Percentiles rank a stretch among this genome's conserved stretches.
These are phyloP conservation scores for Hydrotaea cyrtoneurina DNA, from an alignment of 2,888 invertebrate genomes.

Conservation along the genomic window DNA sequence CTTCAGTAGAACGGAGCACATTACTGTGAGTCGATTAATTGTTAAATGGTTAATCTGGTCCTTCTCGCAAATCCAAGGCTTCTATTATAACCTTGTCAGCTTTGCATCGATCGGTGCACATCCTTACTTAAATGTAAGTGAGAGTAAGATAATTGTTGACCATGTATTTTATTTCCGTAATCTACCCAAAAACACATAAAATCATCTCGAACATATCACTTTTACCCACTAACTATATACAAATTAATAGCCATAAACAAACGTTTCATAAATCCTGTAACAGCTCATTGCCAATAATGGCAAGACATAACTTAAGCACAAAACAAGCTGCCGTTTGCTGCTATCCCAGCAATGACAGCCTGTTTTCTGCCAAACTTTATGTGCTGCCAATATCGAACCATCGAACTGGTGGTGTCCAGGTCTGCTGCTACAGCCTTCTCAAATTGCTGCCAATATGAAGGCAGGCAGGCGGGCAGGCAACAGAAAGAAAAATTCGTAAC, in stretches of 20 bases:
- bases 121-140: too few relatives aligned
- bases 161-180: too few relatives aligned
- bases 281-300: constrained; percentile 65
- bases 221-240: background rate
- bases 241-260: constrained; percentile 40
- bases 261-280: constrained; percentile 59
- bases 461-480: background rate
- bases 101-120: too few relatives aligned
- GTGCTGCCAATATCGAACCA: background rate
- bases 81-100: too few relatives aligned
- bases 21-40: too few relatives aligned
- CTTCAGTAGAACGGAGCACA: too few relatives aligned
- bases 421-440: constrained; percentile 5
- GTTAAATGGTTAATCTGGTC: too few relatives aligned
- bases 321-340: constrained; percentile 54
- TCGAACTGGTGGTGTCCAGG: background rate
- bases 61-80: too few relatives aligned
- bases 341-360: constrained; percentile 11
- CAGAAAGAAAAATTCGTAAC: constrained; percentile 57
- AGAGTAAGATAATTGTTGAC: too few relatives aligned
- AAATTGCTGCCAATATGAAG: constrained; percentile 12
- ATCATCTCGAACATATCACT: constrained; percentile 16
- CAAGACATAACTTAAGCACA: constrained; percentile 56
- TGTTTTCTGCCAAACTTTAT: constrained; percentile 18
- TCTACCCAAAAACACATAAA: background rate